Conservation (phyloP, 2,797 vertebrate species). For the Limnodromus scolopaceus region DNA sequence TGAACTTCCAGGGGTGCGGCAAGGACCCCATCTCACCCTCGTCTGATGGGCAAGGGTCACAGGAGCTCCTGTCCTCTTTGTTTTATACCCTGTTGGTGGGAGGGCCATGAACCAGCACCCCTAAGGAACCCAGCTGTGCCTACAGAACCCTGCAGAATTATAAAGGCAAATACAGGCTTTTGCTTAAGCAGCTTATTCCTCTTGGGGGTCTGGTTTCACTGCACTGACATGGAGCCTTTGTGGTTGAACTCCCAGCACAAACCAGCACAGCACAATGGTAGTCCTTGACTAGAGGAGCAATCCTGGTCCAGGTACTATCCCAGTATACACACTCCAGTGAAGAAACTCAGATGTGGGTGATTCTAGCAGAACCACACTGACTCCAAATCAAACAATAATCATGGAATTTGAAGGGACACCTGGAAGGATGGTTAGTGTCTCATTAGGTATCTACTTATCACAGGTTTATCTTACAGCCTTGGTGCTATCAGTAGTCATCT, state of each 20-base stretch:
- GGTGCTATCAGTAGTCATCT: background rate
- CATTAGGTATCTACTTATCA: background rate
- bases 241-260: background rate
- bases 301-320: background rate
- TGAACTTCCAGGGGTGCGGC: background rate
- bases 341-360: background rate
- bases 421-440: background rate
- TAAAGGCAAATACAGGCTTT: background rate
- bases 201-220: background rate
- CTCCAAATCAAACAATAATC: background rate
- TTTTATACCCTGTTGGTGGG: background rate
- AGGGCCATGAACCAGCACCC: background rate
- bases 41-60: background rate
- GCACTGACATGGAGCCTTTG: background rate
- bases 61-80: background rate
- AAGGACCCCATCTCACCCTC: background rate
- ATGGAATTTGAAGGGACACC: background rate
- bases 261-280: background rate
- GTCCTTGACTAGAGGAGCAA: background rate
- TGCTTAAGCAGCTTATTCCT: background rate
- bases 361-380: background rate
- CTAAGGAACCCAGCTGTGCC: background rate
- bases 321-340: background rate
- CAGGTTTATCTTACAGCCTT: background rate
- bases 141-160: background rate